Base-by-base conservation (phyloP, 2,888 invertebrate genomes). In the Dryadula phaetusa region DNA sequence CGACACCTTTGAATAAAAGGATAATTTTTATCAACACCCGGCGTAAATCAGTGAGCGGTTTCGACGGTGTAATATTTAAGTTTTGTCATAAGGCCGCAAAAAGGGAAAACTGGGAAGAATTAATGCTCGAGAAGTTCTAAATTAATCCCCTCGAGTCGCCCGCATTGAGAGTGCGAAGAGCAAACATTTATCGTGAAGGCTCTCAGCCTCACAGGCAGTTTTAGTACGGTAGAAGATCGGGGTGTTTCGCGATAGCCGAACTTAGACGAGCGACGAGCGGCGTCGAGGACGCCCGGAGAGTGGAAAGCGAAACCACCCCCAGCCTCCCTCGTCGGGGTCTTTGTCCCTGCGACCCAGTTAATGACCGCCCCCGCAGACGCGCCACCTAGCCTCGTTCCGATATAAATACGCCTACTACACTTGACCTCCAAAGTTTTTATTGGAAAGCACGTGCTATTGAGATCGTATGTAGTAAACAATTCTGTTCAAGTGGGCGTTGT, bases 371-470 rank as follows among this genome's bases (percentile, higher is more conserved):
- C 86, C 86, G 85, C 83, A 88, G 88, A 86, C 87, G 84, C 86
- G 84, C 85, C 86, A 80, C 82, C 85, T 86, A 89, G 88, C 87
- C 91, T 88, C 88, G 90, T 84, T 84, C 79, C 85, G 89, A 90
- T 90, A 92, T 92, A 92, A 91, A 92, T 91, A 90, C 90, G 88
- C 91, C 90, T 89, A 90, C 91, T 92, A 92, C 92, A 92, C 92
- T 92, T 92, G 92, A 92, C 92, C 92, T 92, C 91, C 85, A 92
- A 92, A 91, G 88, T 91, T 92, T 92, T 92, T 92, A 91, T 92
- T 90, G 88, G 86, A 90, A 89, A 89, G 82, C 91, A 91, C 89
- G 90, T 89, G 90, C 87, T 81, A 80, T 80, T 82, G 82, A 87
- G 85, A 87, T 81, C 82, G 84, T 82, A 77, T 82, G 80, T 84